Evolutionary conservation across 2,113 vertebrate species (phyloP).

Genomic region (Charina bottae): DNA sequence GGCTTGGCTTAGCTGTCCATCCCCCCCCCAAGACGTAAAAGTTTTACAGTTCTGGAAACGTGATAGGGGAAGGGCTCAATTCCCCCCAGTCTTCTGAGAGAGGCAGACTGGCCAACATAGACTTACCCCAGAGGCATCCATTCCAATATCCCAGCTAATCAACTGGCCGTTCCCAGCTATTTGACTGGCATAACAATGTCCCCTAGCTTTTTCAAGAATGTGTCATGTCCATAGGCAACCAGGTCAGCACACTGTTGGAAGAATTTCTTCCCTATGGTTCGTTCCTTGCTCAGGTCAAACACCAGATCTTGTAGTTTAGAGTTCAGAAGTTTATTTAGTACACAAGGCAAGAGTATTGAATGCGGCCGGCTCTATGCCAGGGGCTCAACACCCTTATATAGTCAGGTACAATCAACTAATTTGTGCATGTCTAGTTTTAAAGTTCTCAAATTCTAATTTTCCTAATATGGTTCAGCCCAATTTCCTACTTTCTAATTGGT

Average conservation of each 20-base stretch:
- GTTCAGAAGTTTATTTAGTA: background rate
- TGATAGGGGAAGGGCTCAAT: background rate
- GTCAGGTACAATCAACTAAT: background rate
- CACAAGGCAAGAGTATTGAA: background rate
- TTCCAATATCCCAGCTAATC: background rate
- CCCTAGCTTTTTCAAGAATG: background rate
- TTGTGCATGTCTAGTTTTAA: background rate
- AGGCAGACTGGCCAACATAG: background rate
- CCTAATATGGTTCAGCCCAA: background rate
- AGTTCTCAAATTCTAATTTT: background rate
- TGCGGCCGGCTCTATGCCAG: background rate
- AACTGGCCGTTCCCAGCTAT: background rate
- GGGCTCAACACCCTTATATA: background rate
- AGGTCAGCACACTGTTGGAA: background rate
- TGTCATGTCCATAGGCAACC: background rate
- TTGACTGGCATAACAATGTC: too few relatives aligned
- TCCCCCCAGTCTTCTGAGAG: background rate
- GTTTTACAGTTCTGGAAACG: background rate
- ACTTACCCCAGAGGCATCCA: background rate
- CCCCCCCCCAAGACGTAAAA: background rate
- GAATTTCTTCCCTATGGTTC: background rate
- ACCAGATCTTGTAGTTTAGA: background rate
- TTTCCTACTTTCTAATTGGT: background rate
- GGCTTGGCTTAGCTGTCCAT: background rate
- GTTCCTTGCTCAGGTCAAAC: background rate